Evolutionary conservation across 2,888 invertebrate species (phyloP).

Genomic region (Fissipunctia ypsillon): DNA sequence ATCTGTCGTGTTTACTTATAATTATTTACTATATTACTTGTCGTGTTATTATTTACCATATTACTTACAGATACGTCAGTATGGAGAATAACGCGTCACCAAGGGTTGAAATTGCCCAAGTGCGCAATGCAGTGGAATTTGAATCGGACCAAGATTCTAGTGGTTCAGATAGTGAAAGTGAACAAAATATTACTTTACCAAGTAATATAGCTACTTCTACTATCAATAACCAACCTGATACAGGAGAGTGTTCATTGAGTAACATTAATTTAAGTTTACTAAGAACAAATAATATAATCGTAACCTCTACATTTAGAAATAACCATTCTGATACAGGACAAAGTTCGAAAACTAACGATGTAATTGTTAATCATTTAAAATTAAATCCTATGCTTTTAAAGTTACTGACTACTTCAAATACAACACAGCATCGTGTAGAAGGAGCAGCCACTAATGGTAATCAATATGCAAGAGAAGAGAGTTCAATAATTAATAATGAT

Average conservation of each 20-base stretch:
- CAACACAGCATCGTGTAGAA: background rate
- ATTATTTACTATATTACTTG: slow-evolving; percentile 12
- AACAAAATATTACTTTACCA: slow-evolving; percentile 12
- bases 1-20: background rate
- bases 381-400: slow-evolving; percentile 3
- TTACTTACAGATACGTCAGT: slow-evolving; percentile 48
- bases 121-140: slow-evolving; percentile 2
- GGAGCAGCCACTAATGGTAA: background rate
- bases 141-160: slow-evolving; percentile 16
- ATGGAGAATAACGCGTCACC: slow-evolving; percentile 15
- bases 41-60: background rate
- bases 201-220: background rate
- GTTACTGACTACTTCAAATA: background rate
- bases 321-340: background rate
- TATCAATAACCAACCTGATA: background rate
- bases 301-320: background rate
- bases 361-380: background rate
- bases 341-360: background rate
- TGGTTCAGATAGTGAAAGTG: slow-evolving; percentile 26
- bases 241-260: background rate
- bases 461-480: slow-evolving; percentile 16
- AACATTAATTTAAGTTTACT: slow-evolving; percentile 6
- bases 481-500: background rate
- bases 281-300: background rate
- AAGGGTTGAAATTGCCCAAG: no score